Conservation (phyloP, 2,113 vertebrate genomes). For the Epinephelus fuscoguttatus region DNA sequence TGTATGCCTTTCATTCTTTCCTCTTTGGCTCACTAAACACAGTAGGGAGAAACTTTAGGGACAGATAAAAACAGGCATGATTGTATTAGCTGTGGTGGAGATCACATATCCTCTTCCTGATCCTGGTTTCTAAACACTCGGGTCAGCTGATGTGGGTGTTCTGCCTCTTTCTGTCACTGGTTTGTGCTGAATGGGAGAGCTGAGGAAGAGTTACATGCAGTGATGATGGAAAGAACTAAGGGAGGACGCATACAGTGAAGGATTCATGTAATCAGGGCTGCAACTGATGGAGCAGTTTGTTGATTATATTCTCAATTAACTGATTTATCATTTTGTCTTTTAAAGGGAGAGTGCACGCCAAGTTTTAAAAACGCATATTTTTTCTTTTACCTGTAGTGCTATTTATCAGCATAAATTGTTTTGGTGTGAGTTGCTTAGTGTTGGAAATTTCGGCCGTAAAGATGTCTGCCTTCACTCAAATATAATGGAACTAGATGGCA, state of each 20-base stretch:
- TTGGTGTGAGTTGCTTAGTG: too few relatives aligned
- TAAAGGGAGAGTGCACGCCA: too few relatives aligned
- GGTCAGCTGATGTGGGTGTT: constrained; percentile 49
- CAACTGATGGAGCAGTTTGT: not conserved
- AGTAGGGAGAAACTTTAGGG: constrained; percentile 15
- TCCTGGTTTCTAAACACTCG: constrained; percentile 50
- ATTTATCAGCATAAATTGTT: too few relatives aligned
- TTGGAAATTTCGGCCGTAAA: too few relatives aligned
- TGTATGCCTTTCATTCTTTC: not conserved
- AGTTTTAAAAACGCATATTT: too few relatives aligned
- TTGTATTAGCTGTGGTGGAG: constrained; percentile 38
- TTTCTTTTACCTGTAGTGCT: too few relatives aligned
- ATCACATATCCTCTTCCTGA: constrained; percentile 62
- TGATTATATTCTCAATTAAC: too few relatives aligned
- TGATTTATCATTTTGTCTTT: not conserved
- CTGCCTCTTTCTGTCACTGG: not conserved
- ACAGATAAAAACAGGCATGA: constrained; percentile 50
- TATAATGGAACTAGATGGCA: too few relatives aligned
- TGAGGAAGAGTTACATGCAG: not conserved
- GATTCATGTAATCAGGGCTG: not conserved
- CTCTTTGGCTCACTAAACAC: constrained; percentile 2
- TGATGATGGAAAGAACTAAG: not conserved
- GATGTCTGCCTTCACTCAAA: too few relatives aligned
- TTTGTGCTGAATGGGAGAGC: constrained; percentile 23
- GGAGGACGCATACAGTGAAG: not conserved